Evolutionary conservation across 2,888 invertebrate genomes (phyloP).

Genomic region (Amphipyra tragopoginis): DNA sequence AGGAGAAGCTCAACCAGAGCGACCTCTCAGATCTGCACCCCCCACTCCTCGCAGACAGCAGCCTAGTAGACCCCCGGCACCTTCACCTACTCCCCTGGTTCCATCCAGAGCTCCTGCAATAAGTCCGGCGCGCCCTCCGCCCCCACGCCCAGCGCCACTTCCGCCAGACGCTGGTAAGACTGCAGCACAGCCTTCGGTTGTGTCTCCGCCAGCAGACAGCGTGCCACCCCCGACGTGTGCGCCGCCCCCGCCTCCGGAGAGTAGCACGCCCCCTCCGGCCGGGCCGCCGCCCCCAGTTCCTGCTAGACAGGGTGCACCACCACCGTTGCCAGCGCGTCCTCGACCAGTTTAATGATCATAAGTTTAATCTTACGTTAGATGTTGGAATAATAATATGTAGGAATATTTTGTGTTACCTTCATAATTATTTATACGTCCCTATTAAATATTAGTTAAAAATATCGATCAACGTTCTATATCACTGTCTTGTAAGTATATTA

Average conservation of each 20-base stretch:
- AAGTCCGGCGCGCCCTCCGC: conserved; percentile 89
- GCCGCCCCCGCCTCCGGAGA: conserved; percentile 85
- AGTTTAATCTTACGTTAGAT: conserved; percentile 22
- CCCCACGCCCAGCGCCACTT: conserved; percentile 90
- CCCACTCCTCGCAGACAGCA: conserved; percentile 87
- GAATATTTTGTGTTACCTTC: conserved; percentile 36
- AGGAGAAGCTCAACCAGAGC: conserved; percentile 78
- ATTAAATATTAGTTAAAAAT: conserved; percentile 9
- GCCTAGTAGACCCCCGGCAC: conserved; percentile 91
- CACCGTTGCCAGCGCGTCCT: conserved; percentile 92
- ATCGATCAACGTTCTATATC: conserved; percentile 14
- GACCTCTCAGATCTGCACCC: conserved; percentile 83
- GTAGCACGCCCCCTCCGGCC: conserved; percentile 75
- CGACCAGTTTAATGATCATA: conserved; percentile 69
- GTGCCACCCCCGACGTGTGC: conserved; percentile 92
- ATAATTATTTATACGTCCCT: conserved; percentile 19
- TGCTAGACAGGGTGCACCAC: conserved; percentile 90
- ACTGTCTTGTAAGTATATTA: conserved; percentile 7
- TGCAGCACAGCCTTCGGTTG: conserved; percentile 74
- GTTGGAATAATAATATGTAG: conserved; percentile 15
- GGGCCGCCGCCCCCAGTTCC: conserved; percentile 87
- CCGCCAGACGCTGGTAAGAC: conserved; percentile 85
- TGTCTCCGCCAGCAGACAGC: conserved; percentile 89
- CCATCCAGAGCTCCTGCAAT: conserved; percentile 84
- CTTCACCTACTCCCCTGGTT: conserved; percentile 86